These are phyloP conservation scores for Agrochola circellaris DNA, from an alignment of 2,888 invertebrate species.

Conservation along the genomic window DNA sequence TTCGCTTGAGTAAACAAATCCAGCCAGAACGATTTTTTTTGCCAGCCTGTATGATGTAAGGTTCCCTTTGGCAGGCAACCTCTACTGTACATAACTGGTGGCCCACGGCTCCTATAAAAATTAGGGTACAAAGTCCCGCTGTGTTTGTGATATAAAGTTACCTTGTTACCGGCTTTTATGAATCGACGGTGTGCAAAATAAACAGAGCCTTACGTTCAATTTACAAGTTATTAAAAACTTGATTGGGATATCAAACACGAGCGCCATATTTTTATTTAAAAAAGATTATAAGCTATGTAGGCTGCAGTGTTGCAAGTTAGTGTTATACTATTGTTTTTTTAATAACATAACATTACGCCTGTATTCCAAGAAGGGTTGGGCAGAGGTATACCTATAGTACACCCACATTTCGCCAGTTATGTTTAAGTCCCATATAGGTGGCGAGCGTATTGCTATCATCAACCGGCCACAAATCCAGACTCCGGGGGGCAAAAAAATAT, in stretches of 20 bases:
- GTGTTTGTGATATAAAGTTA: slow-evolving; percentile 16
- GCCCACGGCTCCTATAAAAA: slow-evolving; percentile 12
- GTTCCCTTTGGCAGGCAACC: background rate
- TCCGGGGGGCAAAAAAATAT: too few species aligned
- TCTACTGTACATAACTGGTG: too few species aligned
- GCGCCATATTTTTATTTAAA: background rate
- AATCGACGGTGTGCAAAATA: slow-evolving; percentile 9
- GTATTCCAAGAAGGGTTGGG: background rate
- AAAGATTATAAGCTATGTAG: background rate
- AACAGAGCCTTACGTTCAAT: slow-evolving; percentile 31
- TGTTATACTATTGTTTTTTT: background rate
- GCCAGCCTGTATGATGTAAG: background rate
- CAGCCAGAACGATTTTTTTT: background rate
- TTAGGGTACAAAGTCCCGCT: slow-evolving; percentile 27
- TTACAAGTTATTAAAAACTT: slow-evolving; percentile 48
- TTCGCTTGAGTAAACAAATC: background rate
- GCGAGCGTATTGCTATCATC: background rate
- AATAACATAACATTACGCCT: background rate
- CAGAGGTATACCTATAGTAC: background rate
- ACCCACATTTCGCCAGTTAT: background rate
- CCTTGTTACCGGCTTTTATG: slow-evolving; percentile 35
- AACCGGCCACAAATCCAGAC: background rate
- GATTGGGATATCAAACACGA: slow-evolving; percentile 7
- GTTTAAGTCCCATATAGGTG: background rate
- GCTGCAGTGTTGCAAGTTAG: background rate